These are phyloP conservation scores for Orycteropus afer DNA, from an alignment of 2,113 vertebrate species.

Conservation along the genomic window DNA sequence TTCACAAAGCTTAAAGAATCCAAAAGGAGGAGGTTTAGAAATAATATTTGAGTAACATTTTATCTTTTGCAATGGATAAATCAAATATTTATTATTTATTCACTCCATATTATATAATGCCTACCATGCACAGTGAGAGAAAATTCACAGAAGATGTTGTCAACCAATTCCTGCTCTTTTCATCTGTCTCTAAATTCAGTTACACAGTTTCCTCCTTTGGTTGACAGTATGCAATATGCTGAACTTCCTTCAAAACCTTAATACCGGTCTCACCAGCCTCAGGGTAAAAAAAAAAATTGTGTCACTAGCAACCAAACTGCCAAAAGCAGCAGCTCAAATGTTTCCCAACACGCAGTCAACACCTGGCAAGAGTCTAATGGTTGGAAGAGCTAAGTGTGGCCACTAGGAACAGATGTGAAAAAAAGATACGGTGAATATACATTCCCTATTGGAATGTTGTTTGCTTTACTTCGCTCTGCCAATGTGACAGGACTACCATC, in stretches of 20 bases:
- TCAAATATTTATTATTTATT: conserved; percentile 49
- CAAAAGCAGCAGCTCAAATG: conserved; percentile 42
- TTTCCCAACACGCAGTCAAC: conserved; percentile 53
- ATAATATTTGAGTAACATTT: conserved; percentile 1
- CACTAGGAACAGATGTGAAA: not conserved
- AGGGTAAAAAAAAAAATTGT: conserved; percentile 48
- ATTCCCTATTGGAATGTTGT: not conserved
- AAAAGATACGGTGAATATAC: not conserved
- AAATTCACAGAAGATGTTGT: not conserved
- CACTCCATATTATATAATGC: not conserved
- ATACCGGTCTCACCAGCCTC: conserved; percentile 23
- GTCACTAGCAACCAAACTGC: conserved; percentile 47
- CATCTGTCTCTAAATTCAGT: conserved; percentile 16
- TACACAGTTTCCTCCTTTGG: not conserved
- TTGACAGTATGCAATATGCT: conserved; percentile 47
- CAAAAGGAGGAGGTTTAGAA: conserved; percentile 18
- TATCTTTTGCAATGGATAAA: conserved; percentile 21
- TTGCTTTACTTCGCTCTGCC: not conserved
- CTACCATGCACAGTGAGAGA: not conserved
- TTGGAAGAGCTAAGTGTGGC: not conserved
- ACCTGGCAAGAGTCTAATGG: not conserved
- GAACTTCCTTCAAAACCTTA: conserved; percentile 61
- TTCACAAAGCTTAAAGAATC: conserved; percentile 1
- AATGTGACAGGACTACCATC: not conserved
- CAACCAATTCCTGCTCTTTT: conserved; percentile 6